Evolutionary conservation across 2,888 invertebrate species (phyloP).

Genomic region (Shargacucullia verbasci): DNA sequence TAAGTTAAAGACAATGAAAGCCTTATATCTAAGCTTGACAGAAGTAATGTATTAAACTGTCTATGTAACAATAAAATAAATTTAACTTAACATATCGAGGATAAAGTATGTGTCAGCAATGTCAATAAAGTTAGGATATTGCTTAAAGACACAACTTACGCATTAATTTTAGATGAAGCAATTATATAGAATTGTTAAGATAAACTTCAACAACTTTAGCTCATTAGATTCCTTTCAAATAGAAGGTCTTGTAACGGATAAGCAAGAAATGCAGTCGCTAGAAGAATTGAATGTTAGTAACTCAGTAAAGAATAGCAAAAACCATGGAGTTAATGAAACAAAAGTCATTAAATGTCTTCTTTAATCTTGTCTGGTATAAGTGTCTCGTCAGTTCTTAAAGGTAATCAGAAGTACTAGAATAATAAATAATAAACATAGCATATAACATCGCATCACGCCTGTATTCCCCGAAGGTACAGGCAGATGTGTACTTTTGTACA

Average conservation of each 20-base stretch:
- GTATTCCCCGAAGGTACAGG: too few relatives aligned
- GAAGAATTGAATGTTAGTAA: too few relatives aligned
- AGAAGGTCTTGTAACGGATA: constrained; percentile 32
- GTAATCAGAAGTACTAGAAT: too few relatives aligned
- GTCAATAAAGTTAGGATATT: constrained; percentile 46
- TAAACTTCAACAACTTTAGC: constrained; percentile 38
- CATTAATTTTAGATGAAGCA: constrained; percentile 47
- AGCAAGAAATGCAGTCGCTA: not conserved
- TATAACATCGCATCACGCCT: too few relatives aligned
- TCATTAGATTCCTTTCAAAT: constrained; percentile 46
- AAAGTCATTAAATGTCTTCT: too few relatives aligned
- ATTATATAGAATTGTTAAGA: constrained; percentile 37
- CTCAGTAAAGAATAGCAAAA: too few relatives aligned
- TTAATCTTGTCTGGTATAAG: too few relatives aligned
- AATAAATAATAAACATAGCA: too few relatives aligned
- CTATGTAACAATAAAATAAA: constrained; percentile 29
- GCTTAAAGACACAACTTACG: constrained; percentile 39
- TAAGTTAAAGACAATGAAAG: too few relatives aligned
- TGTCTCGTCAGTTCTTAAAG: too few relatives aligned
- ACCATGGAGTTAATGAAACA: too few relatives aligned
- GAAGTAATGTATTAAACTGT: constrained; percentile 1
- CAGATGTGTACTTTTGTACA: too few relatives aligned
- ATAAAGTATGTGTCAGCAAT: constrained; percentile 7
- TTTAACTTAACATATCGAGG: constrained; percentile 20
- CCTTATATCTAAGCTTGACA: not conserved